Percentiles rank a stretch among this genome's conserved stretches.
phyloP scores from a whole-genome alignment of 37 sponge, comb jelly and placozoan species.

The Beroe forskalii region DNA sequence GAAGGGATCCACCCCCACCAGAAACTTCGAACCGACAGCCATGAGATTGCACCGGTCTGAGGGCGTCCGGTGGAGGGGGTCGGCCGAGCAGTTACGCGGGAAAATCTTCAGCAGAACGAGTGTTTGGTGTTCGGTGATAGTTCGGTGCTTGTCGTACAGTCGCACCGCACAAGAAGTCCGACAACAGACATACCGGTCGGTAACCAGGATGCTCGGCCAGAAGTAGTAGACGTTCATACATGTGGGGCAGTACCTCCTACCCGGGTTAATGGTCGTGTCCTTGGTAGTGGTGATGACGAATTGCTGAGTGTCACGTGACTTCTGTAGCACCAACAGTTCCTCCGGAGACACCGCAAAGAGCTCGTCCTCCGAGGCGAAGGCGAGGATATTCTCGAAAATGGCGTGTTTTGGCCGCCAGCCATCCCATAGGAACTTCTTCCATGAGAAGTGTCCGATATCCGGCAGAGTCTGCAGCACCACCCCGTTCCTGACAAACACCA shows the following conservation, averaged over 20 bases:
- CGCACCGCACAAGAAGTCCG: background rate
- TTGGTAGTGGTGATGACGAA: background rate
- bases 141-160: background rate
- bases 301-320: background rate
- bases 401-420: background rate
- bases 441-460: background rate
- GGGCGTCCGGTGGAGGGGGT: background rate
- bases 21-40: conserved; percentile 22
- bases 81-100: background rate
- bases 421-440: conserved; percentile 5
- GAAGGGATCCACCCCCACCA: background rate
- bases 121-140: background rate
- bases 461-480: background rate
- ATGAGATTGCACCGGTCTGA: background rate
- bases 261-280: background rate
- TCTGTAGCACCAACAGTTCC: background rate
- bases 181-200: background rate
- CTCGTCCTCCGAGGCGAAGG: background rate
- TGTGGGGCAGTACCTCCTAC: background rate
- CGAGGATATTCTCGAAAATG: background rate
- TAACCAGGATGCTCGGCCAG: conserved; percentile 22
- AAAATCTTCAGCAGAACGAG: background rate
- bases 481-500: background rate
- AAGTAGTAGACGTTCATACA: conserved; percentile 9
- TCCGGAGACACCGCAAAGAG: background rate